Evolutionary conservation across 2,797 vertebrate species (phyloP).

Genomic region (Poecilia picta): DNA sequence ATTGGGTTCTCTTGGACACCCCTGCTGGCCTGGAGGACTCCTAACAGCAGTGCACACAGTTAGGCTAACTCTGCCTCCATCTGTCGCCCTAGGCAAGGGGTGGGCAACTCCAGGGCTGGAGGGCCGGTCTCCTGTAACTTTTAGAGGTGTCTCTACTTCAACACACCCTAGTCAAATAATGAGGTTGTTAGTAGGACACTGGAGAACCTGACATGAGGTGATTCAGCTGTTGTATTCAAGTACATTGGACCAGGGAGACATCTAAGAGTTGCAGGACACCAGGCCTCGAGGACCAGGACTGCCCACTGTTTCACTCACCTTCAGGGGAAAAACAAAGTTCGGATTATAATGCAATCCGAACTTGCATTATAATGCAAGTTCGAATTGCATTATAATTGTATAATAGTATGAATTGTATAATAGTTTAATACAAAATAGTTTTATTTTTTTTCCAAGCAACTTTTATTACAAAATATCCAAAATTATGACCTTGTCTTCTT

Average conservation of each 20-base stretch:
- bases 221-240: too few relatives aligned
- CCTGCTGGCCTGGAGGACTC: background rate
- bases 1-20: background rate
- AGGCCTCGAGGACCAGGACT: too few relatives aligned
- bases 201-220: too few relatives aligned
- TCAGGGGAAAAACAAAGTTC: background rate
- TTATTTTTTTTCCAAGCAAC: background rate
- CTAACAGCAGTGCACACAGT: background rate
- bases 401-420: background rate
- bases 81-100: background rate
- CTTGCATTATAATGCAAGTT: too few relatives aligned
- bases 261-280: too few relatives aligned
- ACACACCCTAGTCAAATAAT: too few relatives aligned
- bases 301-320: background rate
- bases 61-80: background rate
- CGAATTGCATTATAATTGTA: too few relatives aligned
- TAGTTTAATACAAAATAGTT: background rate
- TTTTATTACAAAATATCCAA: background rate
- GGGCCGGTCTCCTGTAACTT: too few relatives aligned
- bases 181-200: too few relatives aligned
- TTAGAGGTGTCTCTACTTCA: too few relatives aligned
- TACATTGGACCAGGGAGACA: too few relatives aligned
- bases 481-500: background rate
- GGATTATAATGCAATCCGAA: background rate
- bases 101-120: too few relatives aligned